Percentiles rank a stretch among this genome's conserved stretches.
phyloP scores from a whole-genome alignment of 2,113 vertebrate genomes.

The Semnornis frantzii region DNA sequence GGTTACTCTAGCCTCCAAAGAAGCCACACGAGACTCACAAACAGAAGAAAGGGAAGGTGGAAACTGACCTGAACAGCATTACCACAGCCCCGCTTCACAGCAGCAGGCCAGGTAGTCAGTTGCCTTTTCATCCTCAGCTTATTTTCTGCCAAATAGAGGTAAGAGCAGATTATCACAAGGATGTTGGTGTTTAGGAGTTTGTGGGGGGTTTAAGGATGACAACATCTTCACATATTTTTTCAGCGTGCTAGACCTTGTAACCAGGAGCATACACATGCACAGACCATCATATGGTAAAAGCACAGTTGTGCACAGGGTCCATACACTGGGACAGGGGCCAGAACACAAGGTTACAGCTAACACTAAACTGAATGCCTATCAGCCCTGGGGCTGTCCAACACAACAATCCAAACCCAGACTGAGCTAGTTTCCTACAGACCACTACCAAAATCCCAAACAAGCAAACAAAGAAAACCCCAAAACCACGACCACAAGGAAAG shows the following conservation, averaged over 20 bases:
- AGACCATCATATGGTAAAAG: neutral
- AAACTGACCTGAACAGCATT: neutral
- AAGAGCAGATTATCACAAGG: neutral
- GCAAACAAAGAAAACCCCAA: neutral
- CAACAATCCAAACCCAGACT: neutral
- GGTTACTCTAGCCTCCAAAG: neutral
- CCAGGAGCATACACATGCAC: neutral
- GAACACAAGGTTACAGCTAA: neutral
- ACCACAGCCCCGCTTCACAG: fast-evolving
- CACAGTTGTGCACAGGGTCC: neutral
- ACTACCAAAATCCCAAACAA: neutral
- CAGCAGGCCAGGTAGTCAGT: neutral
- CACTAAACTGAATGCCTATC: neutral
- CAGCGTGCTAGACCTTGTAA: neutral
- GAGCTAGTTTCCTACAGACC: neutral
- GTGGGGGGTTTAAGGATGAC: neutral
- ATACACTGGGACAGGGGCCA: neutral
- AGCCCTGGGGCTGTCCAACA: neutral
- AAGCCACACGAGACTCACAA: neutral
- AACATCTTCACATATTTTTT: neutral
- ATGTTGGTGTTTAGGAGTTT: fast-evolving
- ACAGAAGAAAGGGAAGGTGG: neutral
- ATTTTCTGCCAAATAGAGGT: neutral
- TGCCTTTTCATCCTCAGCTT: neutral
- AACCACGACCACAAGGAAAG: neutral